Evolutionary conservation across 2,888 invertebrate genomes (phyloP).

Genomic region (Oscheius sp.): DNA sequence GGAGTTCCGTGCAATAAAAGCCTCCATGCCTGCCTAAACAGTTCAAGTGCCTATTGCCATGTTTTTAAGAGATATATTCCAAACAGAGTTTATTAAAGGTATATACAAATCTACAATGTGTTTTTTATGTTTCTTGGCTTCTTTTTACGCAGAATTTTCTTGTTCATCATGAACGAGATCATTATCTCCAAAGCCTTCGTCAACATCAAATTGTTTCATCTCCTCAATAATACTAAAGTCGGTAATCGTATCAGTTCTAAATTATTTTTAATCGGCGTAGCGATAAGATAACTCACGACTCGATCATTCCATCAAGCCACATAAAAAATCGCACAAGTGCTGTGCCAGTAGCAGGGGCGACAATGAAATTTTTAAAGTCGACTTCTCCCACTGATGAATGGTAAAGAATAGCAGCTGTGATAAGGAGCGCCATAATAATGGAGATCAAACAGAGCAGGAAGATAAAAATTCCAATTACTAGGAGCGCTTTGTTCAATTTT

Average conservation of each 20-base stretch:
- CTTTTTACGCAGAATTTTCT: not conserved
- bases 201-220: constrained; percentile 20
- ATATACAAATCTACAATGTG: not conserved
- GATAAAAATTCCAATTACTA: not conserved
- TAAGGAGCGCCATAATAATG: not conserved
- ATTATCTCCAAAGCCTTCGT: not conserved
- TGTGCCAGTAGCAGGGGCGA: not conserved
- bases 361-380: not conserved
- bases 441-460: constrained; percentile 5
- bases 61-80: too few relatives aligned
- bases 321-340: constrained; percentile 24
- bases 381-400: not conserved
- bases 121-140: not conserved
- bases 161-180: not conserved
- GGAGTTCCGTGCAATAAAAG: constrained; percentile 18
- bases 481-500: not conserved
- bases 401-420: constrained; percentile 6
- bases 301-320: constrained; percentile 20
- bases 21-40: not conserved
- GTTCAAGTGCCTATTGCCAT: not conserved
- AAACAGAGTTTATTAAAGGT: too few relatives aligned
- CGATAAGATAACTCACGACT: constrained; percentile 4
- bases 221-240: constrained; percentile 31
- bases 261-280: not conserved
- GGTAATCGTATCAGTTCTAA: constrained; percentile 5